phyloP scores from a whole-genome alignment of 1,140 invertebrate species.

The Drosophila bifasciata region DNA sequence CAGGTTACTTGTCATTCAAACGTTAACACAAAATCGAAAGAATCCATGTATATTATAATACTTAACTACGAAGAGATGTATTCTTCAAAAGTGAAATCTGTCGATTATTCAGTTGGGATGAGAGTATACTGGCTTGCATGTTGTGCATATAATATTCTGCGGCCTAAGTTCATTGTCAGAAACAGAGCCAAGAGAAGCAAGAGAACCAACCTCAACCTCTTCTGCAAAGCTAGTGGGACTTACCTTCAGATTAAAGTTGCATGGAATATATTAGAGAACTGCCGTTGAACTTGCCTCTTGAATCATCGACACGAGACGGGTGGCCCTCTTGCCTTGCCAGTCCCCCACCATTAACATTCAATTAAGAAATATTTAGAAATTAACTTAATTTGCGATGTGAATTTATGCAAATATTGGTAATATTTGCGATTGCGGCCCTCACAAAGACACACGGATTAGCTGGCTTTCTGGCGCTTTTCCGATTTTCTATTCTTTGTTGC shows the following conservation, averaged over 20 bases:
- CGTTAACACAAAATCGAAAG: background rate
- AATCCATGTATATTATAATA: background rate
- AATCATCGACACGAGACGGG: slow-evolving; percentile 38
- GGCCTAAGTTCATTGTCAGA: slow-evolving; percentile 43
- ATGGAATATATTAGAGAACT: slow-evolving; percentile 35
- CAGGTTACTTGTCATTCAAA: too few relatives aligned
- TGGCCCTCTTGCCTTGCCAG: slow-evolving; percentile 26
- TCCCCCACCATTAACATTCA: slow-evolving; percentile 58
- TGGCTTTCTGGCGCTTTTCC: slow-evolving; percentile 33
- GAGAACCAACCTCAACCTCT: slow-evolving; percentile 36
- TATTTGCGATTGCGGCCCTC: slow-evolving; percentile 40
- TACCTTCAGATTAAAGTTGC: slow-evolving; percentile 63
- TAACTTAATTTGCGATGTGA: slow-evolving; percentile 72
- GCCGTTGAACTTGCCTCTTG: slow-evolving; percentile 54
- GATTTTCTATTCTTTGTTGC: slow-evolving; percentile 30
- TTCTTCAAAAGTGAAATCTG: slow-evolving; percentile 52
- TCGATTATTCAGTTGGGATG: slow-evolving; percentile 12
- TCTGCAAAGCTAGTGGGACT: slow-evolving; percentile 55
- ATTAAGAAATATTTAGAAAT: slow-evolving; percentile 75
- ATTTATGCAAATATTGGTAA: slow-evolving; percentile 69
- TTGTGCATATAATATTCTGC: slow-evolving; percentile 71
- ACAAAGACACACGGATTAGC: slow-evolving; percentile 64
- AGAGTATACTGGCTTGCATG: slow-evolving; percentile 55
- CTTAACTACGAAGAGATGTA: too few relatives aligned
- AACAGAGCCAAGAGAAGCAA: slow-evolving; percentile 16